Percentiles rank a stretch among this genome's conserved stretches.
Conservation (phyloP, 2,113 vertebrate species). For the Isurus oxyrinchus region DNA sequence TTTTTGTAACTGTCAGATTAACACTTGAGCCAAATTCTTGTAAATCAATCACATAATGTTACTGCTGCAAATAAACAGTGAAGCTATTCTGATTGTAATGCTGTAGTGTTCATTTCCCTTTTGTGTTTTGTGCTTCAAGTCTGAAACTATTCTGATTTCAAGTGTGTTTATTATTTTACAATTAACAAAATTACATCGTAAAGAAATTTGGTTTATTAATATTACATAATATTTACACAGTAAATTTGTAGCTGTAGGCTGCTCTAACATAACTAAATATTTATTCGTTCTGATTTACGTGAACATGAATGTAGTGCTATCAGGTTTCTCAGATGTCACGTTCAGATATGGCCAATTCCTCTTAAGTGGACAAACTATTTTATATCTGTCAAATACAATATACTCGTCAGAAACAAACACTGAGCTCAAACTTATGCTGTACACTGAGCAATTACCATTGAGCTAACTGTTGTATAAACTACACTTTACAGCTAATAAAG, state of each 20-base stretch:
- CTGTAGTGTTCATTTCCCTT: conserved; percentile 49
- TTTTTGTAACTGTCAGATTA: conserved; percentile 76
- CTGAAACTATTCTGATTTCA: background rate
- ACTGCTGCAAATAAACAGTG: conserved; percentile 63
- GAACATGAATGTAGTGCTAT: background rate
- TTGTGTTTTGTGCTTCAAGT: background rate
- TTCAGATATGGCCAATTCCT: background rate
- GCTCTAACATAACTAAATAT: background rate
- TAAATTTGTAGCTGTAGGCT: background rate
- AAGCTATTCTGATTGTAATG: conserved; percentile 58
- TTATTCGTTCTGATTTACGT: background rate
- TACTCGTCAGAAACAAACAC: conserved; percentile 14
- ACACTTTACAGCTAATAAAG: conserved; percentile 19
- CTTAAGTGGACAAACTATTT: background rate
- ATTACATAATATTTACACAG: background rate
- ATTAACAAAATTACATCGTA: background rate
- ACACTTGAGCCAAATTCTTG: conserved; percentile 75
- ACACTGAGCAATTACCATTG: background rate
- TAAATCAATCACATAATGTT: conserved; percentile 71
- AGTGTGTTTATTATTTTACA: background rate
- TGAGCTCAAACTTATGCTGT: background rate
- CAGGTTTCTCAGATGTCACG: background rate
- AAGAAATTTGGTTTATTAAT: background rate
- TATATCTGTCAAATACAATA: background rate
- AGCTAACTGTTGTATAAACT: conserved; percentile 4